Conservation (phyloP, 1,140 invertebrate genomes). For the Neomicropteryx cornuta region DNA sequence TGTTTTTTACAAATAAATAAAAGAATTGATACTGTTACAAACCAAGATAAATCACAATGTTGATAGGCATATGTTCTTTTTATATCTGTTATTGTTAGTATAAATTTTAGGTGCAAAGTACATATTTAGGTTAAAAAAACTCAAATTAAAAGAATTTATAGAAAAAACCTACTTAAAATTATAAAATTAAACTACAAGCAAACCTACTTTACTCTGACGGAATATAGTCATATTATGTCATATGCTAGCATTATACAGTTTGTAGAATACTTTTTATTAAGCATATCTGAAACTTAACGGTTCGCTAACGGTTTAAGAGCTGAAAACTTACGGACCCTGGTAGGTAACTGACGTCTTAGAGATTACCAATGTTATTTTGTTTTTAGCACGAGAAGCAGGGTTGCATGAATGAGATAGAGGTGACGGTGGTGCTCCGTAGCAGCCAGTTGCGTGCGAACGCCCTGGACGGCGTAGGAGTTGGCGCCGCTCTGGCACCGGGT, state of each 20-base stretch:
- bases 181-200: too few relatives aligned
- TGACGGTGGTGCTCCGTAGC: conserved; percentile 27
- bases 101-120: too few relatives aligned
- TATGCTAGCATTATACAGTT: not conserved
- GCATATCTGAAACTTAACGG: not conserved
- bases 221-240: not conserved
- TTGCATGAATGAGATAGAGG: conserved; percentile 31
- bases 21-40: too few relatives aligned
- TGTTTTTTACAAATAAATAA: too few relatives aligned
- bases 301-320: not conserved
- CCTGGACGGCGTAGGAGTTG: conserved; percentile 17
- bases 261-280: not conserved
- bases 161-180: too few relatives aligned
- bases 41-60: too few relatives aligned
- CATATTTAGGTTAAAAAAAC: too few relatives aligned
- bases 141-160: too few relatives aligned
- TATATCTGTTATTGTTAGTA: too few relatives aligned
- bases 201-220: not conserved
- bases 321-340: not conserved
- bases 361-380: conserved; percentile 1
- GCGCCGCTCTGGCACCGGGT: too few relatives aligned
- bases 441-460: conserved; percentile 28
- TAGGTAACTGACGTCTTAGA: not conserved
- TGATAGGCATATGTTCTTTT: too few relatives aligned
- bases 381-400: conserved; percentile 32